Percentiles rank a stretch among this genome's conserved stretches.
These are phyloP conservation scores for Temnopleurus reevesii DNA, from an alignment of 53 echinoderm and acorn worm genomes.

Conservation along the genomic window DNA sequence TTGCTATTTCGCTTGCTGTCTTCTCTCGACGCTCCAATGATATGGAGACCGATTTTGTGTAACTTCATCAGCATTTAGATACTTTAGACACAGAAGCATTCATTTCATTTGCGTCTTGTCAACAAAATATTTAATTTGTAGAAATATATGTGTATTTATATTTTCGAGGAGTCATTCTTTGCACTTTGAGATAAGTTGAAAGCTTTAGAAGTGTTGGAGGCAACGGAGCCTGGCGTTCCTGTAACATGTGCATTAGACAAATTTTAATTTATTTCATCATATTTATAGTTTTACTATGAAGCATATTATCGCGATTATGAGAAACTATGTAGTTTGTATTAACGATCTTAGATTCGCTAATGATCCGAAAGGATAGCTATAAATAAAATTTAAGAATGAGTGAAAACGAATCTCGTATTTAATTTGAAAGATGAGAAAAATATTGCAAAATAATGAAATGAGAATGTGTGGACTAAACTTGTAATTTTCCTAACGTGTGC, in stretches of 20 bases:
- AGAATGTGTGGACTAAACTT: constrained; percentile 53
- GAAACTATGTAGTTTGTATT: constrained; percentile 42
- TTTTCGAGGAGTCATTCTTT: constrained; percentile 26
- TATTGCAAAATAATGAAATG: constrained; percentile 50
- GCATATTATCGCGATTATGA: constrained; percentile 24
- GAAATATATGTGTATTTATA: constrained; percentile 56
- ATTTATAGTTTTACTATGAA: constrained; percentile 47
- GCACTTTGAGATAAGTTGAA: constrained; percentile 42
- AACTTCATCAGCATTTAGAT: constrained; percentile 22
- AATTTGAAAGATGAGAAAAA: constrained; percentile 38
- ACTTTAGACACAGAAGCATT: constrained; percentile 23
- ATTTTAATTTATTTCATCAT: constrained; percentile 57
- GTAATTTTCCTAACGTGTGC: constrained; percentile 62
- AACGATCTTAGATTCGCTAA: constrained; percentile 26
- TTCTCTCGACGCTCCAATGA: constrained; percentile 23
- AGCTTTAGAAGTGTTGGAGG: constrained; percentile 29
- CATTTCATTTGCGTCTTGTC: constrained; percentile 35
- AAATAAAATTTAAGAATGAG: constrained; percentile 44
- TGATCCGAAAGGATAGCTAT: constrained; percentile 17
- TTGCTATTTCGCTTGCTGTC: constrained; percentile 15
- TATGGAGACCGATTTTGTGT: constrained; percentile 41
- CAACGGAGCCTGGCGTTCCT: constrained; percentile 47
- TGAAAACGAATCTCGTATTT: constrained; percentile 40
- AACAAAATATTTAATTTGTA: constrained; percentile 39
- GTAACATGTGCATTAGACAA: constrained; percentile 48